phyloP scores from a whole-genome alignment of 2,113 vertebrate genomes.

The Ptilorrhoa leucosticta region DNA sequence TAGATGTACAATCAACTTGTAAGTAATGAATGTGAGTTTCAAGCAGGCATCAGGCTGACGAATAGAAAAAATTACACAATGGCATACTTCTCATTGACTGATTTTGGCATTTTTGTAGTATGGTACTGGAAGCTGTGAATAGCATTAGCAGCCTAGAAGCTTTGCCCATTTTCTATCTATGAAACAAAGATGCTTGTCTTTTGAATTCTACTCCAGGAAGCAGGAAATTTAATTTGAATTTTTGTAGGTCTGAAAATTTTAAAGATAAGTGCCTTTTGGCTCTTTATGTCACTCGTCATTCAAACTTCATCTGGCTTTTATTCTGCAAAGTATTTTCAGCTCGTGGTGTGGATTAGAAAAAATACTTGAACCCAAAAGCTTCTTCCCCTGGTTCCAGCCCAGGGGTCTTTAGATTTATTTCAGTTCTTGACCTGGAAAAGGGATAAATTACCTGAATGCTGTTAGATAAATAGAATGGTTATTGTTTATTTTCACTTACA shows the following conservation, averaged over 20 bases:
- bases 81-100: not conserved
- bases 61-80: not conserved
- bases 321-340: not conserved
- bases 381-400: not conserved
- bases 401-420: not conserved
- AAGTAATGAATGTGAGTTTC: not conserved
- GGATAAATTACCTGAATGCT: not conserved
- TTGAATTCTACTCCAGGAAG: not conserved
- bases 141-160: not conserved
- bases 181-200: not conserved
- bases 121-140: not conserved
- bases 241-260: not conserved
- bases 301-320: not conserved
- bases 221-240: not conserved
- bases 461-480: not conserved
- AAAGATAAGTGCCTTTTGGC: not conserved
- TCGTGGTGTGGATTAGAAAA: not conserved
- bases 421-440: not conserved
- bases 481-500: not conserved
- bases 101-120: not conserved
- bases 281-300: not conserved
- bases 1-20: not conserved
- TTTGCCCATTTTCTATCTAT: not conserved
- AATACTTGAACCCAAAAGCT: not conserved
- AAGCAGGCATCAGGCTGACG: not conserved